These are phyloP conservation scores for Neogobius melanostomus DNA, from an alignment of 2,113 vertebrate genomes.

Conservation along the genomic window DNA sequence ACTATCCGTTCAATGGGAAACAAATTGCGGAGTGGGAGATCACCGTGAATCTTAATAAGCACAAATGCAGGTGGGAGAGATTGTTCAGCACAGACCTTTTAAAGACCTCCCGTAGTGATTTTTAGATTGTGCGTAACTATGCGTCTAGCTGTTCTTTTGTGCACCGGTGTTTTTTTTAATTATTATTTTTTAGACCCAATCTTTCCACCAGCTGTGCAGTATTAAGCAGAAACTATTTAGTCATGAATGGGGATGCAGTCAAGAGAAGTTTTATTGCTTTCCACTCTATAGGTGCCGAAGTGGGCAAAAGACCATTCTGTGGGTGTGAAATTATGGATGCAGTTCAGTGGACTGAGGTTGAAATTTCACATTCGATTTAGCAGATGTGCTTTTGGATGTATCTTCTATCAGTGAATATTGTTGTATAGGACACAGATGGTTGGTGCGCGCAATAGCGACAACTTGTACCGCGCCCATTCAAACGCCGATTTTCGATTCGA, in stretches of 20 bases:
- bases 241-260: neutral
- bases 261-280: neutral
- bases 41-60: constrained; percentile 18
- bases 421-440: no score
- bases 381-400: no score
- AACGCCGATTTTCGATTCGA: no score
- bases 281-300: neutral
- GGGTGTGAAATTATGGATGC: neutral
- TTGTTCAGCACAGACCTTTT: constrained; percentile 14
- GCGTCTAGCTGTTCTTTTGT: neutral
- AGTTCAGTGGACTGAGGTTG: neutral
- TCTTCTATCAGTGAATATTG: no score
- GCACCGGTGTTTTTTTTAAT: neutral
- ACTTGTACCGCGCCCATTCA: no score
- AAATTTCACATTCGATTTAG: no score
- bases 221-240: neutral
- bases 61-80: constrained; percentile 11
- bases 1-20: constrained; percentile 24
- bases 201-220: neutral
- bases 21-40: constrained; percentile 22
- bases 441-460: no score
- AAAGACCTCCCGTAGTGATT: neutral
- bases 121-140: neutral
- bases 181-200: neutral
- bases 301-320: neutral